Conservation (phyloP, 2,113 vertebrate species). For the Gopherus flavomarginatus region DNA sequence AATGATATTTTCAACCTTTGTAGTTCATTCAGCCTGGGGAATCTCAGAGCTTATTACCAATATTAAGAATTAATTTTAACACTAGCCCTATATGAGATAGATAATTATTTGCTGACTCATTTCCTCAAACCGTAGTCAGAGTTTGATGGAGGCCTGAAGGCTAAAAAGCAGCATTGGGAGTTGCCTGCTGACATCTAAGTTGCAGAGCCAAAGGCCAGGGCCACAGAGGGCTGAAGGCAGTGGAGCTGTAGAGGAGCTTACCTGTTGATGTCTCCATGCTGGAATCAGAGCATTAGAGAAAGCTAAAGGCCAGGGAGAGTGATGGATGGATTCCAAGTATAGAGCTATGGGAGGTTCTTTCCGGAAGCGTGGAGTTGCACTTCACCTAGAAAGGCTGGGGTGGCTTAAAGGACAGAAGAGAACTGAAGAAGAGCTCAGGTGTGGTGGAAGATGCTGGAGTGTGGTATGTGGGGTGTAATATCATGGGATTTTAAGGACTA, state of each 20-base stretch:
- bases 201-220: not conserved
- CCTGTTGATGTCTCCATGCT: not conserved
- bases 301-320: not conserved
- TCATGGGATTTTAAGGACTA: not conserved
- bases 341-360: not conserved
- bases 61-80: not conserved
- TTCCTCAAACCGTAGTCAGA: not conserved
- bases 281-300: not conserved
- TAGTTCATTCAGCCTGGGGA: not conserved
- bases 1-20: rapidly evolving
- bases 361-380: not conserved
- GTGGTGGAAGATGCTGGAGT: not conserved
- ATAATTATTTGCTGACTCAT: not conserved
- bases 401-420: not conserved
- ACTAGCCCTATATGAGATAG: not conserved
- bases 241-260: not conserved
- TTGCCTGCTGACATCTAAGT: not conserved
- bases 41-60: not conserved
- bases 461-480: not conserved
- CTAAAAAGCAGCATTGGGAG: not conserved
- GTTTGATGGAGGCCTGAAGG: not conserved
- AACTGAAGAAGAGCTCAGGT: not conserved
- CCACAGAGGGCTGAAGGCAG: not conserved
- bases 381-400: not conserved
- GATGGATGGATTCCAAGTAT: not conserved